A percentile compares a stretch with the other conserved stretches of the same genome.
Conservation (phyloP, 2,797 vertebrate species). For the Manis javanica region DNA sequence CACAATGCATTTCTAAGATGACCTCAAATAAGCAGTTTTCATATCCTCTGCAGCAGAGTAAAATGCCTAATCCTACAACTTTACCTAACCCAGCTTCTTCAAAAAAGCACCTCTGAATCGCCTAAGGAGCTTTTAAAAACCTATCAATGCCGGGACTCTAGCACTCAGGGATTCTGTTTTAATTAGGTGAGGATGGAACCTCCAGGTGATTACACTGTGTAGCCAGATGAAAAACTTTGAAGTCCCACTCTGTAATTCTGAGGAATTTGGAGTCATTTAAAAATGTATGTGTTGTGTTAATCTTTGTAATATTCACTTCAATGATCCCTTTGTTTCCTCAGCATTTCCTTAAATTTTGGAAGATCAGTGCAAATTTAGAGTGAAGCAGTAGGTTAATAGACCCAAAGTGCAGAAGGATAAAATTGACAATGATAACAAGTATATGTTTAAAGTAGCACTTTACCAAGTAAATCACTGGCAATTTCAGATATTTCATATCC, state of each 20-base stretch:
- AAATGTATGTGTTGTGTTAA: background rate
- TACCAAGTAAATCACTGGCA: background rate
- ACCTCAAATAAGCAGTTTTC: slow-evolving; percentile 14
- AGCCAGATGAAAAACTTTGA: background rate
- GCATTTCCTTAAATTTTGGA: background rate
- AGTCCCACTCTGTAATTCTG: background rate
- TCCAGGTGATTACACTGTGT: background rate
- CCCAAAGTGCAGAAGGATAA: background rate
- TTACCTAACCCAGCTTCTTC: background rate
- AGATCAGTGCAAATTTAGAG: background rate
- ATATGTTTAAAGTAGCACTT: background rate
- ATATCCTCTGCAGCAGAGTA: background rate
- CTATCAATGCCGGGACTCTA: background rate
- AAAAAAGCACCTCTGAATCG: background rate
- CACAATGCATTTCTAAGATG: background rate
- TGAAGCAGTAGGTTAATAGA: background rate
- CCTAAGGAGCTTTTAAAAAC: background rate
- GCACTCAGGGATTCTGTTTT: background rate
- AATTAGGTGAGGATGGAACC: background rate
- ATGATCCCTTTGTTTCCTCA: background rate
- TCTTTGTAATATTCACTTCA: background rate
- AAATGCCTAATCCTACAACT: background rate
- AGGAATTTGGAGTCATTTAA: background rate
- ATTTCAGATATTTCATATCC: background rate
- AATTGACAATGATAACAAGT: background rate